These are phyloP conservation scores for Saguinus imperator DNA, from an alignment of 2,113 vertebrate species.

Conservation along the genomic window DNA sequence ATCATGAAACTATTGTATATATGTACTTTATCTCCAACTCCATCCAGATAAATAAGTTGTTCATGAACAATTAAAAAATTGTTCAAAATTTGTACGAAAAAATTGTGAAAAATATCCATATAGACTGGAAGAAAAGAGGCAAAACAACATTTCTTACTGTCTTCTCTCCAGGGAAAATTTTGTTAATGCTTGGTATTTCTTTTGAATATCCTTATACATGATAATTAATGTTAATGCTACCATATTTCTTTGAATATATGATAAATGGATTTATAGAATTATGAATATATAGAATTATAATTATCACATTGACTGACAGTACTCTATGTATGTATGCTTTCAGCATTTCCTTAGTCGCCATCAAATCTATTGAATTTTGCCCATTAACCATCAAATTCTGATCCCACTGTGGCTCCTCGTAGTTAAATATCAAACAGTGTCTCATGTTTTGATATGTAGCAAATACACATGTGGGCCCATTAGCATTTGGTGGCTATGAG, in stretches of 20 bases:
- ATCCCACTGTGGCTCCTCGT: not conserved
- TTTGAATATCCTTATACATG: not conserved
- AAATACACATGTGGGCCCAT: not conserved
- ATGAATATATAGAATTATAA: not conserved
- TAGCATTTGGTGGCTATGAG: not conserved
- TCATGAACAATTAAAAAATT: not conserved
- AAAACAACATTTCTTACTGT: not conserved
- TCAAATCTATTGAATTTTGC: not conserved
- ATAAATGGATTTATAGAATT: not conserved
- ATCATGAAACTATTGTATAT: not conserved
- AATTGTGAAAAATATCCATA: not conserved
- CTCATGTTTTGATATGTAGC: not conserved
- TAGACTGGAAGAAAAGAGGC: not conserved
- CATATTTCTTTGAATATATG: conserved; percentile 5
- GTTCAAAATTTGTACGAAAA: not conserved
- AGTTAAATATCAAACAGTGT: not conserved
- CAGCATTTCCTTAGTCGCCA: not conserved
- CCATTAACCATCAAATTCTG: not conserved
- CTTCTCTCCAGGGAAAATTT: not conserved
- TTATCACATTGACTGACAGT: not conserved
- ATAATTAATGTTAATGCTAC: not conserved
- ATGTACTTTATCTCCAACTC: not conserved
- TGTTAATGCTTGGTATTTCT: not conserved
- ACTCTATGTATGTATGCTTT: not conserved
- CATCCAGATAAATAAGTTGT: not conserved